Percentiles rank a stretch among this genome's conserved stretches.
phyloP scores from a whole-genome alignment of 1,140 invertebrate genomes.

The Heliothis virescens region DNA sequence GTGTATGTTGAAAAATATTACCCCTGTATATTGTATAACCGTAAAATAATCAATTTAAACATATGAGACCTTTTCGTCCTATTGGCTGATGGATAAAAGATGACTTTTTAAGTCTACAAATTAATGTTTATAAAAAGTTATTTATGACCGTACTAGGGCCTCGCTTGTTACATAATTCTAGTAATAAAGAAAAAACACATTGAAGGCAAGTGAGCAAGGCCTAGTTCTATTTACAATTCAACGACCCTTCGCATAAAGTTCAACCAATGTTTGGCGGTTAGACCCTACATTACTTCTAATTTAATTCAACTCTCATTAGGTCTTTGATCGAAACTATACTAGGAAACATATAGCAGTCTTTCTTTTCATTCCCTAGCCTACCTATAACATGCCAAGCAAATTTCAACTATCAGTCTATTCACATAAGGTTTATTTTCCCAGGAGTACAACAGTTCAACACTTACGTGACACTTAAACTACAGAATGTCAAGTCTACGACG shows the following conservation, averaged over 20 bases:
- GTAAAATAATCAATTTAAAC: too few species aligned
- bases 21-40: too few species aligned
- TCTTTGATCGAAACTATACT: slow-evolving; percentile 30
- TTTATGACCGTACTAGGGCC: too few species aligned
- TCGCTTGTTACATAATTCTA: too few species aligned
- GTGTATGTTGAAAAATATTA: too few species aligned
- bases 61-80: too few species aligned
- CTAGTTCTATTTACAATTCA: slow-evolving; percentile 22
- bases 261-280: slow-evolving; percentile 5
- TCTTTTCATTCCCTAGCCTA: slow-evolving; percentile 17
- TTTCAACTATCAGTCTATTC: not conserved
- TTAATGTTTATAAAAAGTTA: too few species aligned
- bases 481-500: slow-evolving; percentile 99
- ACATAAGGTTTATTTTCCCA: slow-evolving; percentile 58
- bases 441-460: slow-evolving; percentile 93
- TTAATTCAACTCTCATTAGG: slow-evolving; percentile 40
- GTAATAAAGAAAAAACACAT: too few species aligned
- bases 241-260: not conserved
- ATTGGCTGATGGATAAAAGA: too few species aligned
- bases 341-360: slow-evolving; percentile 12
- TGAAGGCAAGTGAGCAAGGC: not conserved
- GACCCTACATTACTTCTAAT: slow-evolving; percentile 1
- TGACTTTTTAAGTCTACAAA: too few species aligned
- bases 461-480: slow-evolving; percentile 98
- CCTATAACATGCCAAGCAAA: not conserved